Base-by-base conservation (phyloP, 2,113 vertebrate genomes). In the Pterophyllum scalare region DNA sequence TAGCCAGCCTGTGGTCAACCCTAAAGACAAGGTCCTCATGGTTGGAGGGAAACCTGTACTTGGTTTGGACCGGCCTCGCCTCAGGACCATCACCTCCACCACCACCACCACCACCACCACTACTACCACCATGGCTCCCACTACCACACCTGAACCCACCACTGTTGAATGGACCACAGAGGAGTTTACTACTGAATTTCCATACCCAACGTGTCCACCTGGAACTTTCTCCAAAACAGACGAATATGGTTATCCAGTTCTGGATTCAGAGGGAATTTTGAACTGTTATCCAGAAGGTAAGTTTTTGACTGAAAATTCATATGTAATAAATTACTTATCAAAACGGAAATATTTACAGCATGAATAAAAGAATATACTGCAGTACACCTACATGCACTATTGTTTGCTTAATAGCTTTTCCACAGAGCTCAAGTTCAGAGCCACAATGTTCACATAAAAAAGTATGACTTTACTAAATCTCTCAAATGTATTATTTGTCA, bases 31-130 rank as follows among this genome's bases (percentile, higher is more conserved):
- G 81, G 94, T 98, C 77, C 93, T 99, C 77, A 98, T 97, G 85
- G 95, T 99, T 33, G 98, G 98, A 92, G 98, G 98, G 28, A 99
- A 98, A 88, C 98, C 97, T 33, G 46, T 99, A 6, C 95, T 97
- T 85, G 98, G 97, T 77, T 94, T 99, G 94, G 97, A 98, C 91
- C 95, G 95, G 85, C 76, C 96, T 87, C 97, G 90, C 87, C 95
- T 85, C 74, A 98, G 96, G 79, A 97, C 95, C 31, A 89, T 94
- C 56, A 67, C 88, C 74, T 92, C 89, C 12, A 95, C 94, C 17
- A 87, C 89, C 4, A 93, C 90, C 1, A 90, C 90, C 8, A 89
- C 87, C 22, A 89, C 94, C 54, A 65, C 89, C 64, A 67, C 64
- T 20, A 72, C 65, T n/a, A 72, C 65, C 9, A 89, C 95, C 72